These are phyloP conservation scores for Meloe dianella DNA, from an alignment of 2,888 invertebrate genomes.

Conservation along the genomic window DNA sequence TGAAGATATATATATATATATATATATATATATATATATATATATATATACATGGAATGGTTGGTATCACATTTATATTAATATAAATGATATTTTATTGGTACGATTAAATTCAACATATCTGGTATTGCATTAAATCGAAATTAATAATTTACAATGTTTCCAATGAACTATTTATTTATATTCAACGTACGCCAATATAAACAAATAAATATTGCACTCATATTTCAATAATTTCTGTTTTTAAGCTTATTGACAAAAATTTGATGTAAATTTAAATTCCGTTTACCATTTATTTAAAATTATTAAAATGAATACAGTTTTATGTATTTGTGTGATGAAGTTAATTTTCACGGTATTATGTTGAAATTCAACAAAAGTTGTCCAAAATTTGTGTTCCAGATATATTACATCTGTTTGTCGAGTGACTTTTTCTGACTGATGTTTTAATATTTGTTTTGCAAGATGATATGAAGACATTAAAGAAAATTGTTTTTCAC, in stretches of 20 bases:
- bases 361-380: too few species aligned
- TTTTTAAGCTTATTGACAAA: not conserved
- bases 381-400: too few species aligned
- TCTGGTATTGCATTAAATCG: not conserved
- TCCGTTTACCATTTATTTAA: not conserved
- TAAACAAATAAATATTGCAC: not conserved
- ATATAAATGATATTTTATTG: not conserved
- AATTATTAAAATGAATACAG: not conserved
- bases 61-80: not conserved
- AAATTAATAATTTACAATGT: not conserved
- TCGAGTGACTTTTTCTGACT: not conserved
- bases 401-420: not conserved
- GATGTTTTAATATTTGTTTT: not conserved
- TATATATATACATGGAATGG: too few species aligned
- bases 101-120: not conserved
- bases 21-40: too few species aligned
- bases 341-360: too few species aligned
- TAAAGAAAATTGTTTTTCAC: not conserved
- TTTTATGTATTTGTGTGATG: too few species aligned
- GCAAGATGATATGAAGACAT: not conserved
- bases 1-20: not conserved
- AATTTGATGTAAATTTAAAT: not conserved
- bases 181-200: not conserved
- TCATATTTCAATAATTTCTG: not conserved
- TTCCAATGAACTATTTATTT: not conserved